Conservation (phyloP, 2,888 invertebrate species). For the Cinara cedri region DNA sequence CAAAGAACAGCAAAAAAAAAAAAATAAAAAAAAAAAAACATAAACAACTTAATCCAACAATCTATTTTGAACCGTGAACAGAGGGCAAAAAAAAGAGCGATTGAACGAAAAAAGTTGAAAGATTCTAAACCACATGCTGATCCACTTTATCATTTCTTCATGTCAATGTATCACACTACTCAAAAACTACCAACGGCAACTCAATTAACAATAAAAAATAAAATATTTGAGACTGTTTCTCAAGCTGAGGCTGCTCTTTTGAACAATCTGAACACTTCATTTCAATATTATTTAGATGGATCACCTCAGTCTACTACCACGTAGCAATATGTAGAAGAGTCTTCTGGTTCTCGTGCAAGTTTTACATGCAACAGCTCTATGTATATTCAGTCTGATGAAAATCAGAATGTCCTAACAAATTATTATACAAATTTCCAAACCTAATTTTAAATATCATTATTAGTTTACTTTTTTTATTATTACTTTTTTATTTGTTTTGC, state of each 20-base stretch:
- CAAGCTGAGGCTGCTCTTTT: slow-evolving; percentile 9
- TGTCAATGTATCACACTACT: slow-evolving; percentile 16
- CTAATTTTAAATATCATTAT: slow-evolving; percentile 8
- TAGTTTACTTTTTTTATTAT: slow-evolving; percentile 1
- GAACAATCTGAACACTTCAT: slow-evolving; percentile 14
- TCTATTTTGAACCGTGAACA: slow-evolving; percentile 17
- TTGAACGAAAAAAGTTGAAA: slow-evolving; percentile 15
- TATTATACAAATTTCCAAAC: slow-evolving; percentile 10
- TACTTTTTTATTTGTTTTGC: not conserved
- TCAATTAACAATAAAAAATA: slow-evolving; percentile 13
- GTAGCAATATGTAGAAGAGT: not conserved
- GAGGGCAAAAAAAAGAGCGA: slow-evolving; percentile 12
- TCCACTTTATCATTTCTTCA: slow-evolving; percentile 11
- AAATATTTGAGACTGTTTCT: slow-evolving; percentile 6
- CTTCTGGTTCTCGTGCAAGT: slow-evolving; percentile 14
- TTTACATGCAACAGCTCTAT: slow-evolving; percentile 3
- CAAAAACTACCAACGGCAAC: slow-evolving; percentile 20
- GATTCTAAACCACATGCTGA: not conserved
- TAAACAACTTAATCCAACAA: slow-evolving; percentile 13
- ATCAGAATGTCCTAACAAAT: not conserved
- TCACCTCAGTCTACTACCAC: slow-evolving; percentile 9
- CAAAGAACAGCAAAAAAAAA: slow-evolving; percentile 6
- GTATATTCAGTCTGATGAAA: slow-evolving; percentile 20
- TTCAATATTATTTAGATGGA: slow-evolving; percentile 6
- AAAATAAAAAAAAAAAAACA: slow-evolving; percentile 22